A percentile compares a stretch with the other conserved stretches of the same genome.
These are phyloP conservation scores for Marcusenius ussheri DNA, from an alignment of 2,113 vertebrate genomes.

Conservation along the genomic window DNA sequence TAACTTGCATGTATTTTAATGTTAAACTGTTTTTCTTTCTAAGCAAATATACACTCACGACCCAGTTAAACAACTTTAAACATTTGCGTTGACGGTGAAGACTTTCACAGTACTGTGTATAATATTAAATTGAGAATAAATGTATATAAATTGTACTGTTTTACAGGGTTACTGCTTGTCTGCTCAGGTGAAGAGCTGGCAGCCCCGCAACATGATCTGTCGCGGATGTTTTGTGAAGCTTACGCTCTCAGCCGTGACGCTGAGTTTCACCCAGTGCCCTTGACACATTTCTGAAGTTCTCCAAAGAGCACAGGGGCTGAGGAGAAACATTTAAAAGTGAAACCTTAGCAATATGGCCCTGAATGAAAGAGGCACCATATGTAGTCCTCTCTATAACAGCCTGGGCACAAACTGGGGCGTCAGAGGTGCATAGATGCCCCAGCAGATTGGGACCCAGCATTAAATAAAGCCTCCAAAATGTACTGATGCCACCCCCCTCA, in stretches of 20 bases:
- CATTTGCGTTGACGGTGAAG: neutral
- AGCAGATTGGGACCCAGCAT: neutral
- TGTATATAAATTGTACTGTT: neutral
- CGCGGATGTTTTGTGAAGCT: neutral
- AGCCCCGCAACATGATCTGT: neutral
- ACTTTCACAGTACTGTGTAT: neutral
- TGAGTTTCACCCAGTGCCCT: neutral
- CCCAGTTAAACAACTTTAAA: neutral
- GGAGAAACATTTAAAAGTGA: neutral
- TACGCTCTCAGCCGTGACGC: neutral
- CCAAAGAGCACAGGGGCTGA: neutral
- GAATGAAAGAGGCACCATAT: neutral
- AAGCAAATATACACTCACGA: neutral
- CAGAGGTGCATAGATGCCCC: neutral
- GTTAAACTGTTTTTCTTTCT: neutral
- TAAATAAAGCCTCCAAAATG: neutral
- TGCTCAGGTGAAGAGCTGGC: neutral
- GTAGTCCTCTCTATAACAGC: neutral
- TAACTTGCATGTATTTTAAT: neutral
- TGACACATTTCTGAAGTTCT: neutral
- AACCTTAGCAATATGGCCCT: neutral
- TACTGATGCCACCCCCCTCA: neutral
- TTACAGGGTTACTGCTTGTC: neutral
- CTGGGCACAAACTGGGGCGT: neutral
- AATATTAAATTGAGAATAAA: neutral